Conservation (phyloP, 2,888 invertebrate species). For the Drosophila seclusa region DNA sequence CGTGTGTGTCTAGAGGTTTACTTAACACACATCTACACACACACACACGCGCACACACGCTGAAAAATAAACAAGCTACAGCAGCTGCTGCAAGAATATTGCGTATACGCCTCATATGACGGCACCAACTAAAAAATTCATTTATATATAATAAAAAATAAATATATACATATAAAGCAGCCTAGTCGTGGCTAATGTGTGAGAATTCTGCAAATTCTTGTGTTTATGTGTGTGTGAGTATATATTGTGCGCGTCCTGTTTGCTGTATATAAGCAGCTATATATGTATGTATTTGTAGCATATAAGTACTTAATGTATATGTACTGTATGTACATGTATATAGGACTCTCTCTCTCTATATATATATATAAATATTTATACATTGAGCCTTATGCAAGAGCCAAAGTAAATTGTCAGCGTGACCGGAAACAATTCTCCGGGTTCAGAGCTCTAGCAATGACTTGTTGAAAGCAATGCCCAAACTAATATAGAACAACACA, state of each 20-base stretch:
- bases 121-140: conserved; percentile 41
- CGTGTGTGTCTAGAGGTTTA: conserved; percentile 31
- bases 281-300: conserved; percentile 4
- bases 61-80: conserved; percentile 13
- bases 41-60: conserved; percentile 21
- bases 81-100: conserved; percentile 54
- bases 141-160: conserved; percentile 25
- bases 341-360: not conserved
- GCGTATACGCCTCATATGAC: conserved; percentile 58
- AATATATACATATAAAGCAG: conserved; percentile 16
- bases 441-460: conserved; percentile 42
- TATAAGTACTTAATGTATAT: conserved; percentile 14
- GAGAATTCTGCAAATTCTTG: conserved; percentile 28
- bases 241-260: conserved; percentile 28
- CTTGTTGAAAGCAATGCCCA: conserved; percentile 60
- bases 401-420: conserved; percentile 59
- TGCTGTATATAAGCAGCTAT: conserved; percentile 26
- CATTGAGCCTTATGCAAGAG: conserved; percentile 46
- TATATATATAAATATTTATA: no score
- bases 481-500: conserved; percentile 37
- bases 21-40: conserved; percentile 32
- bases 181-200: conserved; percentile 51
- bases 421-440: conserved; percentile 57
- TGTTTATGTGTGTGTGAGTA: conserved; percentile 26
- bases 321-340: conserved; percentile 23